Percentiles rank a stretch among this genome's conserved stretches.
Conservation (phyloP, 2,113 vertebrate species). For the Atlantisia rogersi region DNA sequence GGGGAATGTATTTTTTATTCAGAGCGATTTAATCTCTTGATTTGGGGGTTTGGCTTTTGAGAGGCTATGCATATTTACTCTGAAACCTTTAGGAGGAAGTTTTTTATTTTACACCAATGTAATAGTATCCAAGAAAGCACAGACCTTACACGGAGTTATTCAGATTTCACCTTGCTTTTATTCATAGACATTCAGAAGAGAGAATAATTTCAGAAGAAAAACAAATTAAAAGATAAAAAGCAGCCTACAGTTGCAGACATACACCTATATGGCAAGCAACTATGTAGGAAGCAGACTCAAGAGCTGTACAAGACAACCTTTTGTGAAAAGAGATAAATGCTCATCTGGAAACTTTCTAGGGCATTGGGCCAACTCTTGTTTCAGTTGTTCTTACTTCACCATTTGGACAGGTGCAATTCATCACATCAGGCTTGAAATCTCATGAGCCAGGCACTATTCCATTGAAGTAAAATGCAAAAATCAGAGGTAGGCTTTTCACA, state of each 20-base stretch:
- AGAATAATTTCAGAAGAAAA: neutral
- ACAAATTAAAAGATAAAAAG: neutral
- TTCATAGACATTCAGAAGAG: neutral
- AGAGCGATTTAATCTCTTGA: neutral
- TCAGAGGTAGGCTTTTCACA: neutral
- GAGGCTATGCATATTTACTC: neutral
- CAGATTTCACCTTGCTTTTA: neutral
- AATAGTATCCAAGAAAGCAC: neutral
- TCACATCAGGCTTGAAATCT: neutral
- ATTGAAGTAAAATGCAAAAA: neutral
- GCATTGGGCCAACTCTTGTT: neutral
- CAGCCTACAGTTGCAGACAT: neutral
- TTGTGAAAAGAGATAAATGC: neutral
- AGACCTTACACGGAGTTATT: neutral
- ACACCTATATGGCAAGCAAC: neutral
- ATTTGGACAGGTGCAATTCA: neutral
- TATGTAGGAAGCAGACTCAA: neutral
- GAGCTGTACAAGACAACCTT: neutral
- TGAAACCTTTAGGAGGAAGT: neutral
- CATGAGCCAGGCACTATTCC: neutral
- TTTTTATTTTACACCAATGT: neutral
- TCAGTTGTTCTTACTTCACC: neutral
- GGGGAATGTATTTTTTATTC: neutral
- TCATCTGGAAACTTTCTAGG: neutral
- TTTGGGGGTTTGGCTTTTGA: neutral